These are phyloP conservation scores for Tridacna crocea DNA, from an alignment of 2,888 invertebrate species.

Conservation along the genomic window DNA sequence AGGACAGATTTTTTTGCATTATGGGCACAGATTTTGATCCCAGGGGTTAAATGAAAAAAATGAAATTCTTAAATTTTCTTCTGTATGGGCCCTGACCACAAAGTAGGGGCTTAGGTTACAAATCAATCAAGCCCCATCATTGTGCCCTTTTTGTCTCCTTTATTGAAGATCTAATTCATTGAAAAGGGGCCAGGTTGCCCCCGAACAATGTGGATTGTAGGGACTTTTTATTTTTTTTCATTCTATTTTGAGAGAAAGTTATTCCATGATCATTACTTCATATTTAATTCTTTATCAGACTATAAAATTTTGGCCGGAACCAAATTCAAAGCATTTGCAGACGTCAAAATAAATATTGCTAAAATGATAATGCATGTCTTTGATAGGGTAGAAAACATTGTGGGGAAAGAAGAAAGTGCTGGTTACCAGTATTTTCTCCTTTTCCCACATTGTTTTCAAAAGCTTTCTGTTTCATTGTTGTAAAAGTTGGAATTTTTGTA, in stretches of 20 bases:
- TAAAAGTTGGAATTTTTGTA: too few relatives aligned
- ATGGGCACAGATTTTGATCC: conserved; percentile 29
- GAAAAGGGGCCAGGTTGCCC: conserved; percentile 15
- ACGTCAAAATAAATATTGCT: too few relatives aligned
- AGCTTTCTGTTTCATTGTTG: too few relatives aligned
- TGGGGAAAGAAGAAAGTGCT: too few relatives aligned
- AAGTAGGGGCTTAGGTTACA: conserved; percentile 18
- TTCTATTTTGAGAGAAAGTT: not conserved
- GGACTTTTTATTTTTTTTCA: not conserved
- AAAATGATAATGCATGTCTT: too few relatives aligned
- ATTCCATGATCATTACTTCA: too few relatives aligned
- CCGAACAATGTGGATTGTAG: not conserved
- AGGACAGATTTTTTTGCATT: conserved; percentile 29
- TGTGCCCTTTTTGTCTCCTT: conserved; percentile 19
- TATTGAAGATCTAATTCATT: conserved; percentile 14
- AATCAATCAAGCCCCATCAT: conserved; percentile 24
- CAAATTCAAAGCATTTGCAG: too few relatives aligned
- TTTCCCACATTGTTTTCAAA: too few relatives aligned
- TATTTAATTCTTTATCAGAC: too few relatives aligned
- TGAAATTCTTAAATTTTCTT: conserved; percentile 20
- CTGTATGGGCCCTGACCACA: conserved; percentile 23
- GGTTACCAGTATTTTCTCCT: too few relatives aligned
- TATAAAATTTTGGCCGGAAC: too few relatives aligned
- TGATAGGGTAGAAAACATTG: too few relatives aligned
- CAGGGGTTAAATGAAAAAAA: conserved; percentile 22